These are phyloP conservation scores for Nephila pilipes DNA, from an alignment of 1,140 invertebrate genomes.

Conservation along the genomic window DNA sequence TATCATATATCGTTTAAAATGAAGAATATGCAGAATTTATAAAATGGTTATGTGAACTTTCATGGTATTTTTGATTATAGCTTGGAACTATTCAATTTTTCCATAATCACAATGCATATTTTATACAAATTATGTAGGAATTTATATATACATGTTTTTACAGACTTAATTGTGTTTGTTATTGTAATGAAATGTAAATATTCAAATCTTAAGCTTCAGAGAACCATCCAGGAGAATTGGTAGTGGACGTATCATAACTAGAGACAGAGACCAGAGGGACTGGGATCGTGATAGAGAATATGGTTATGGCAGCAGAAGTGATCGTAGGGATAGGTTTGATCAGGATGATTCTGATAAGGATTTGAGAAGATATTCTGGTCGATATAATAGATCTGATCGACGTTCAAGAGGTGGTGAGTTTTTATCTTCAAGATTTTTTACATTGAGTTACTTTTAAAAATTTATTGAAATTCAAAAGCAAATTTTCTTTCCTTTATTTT, in stretches of 20 bases:
- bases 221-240: constrained; percentile 85
- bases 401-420: constrained; percentile 51
- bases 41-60: too few relatives aligned
- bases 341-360: constrained; percentile 79
- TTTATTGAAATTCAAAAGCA: too few relatives aligned
- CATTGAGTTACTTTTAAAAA: too few relatives aligned
- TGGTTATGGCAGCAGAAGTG: constrained; percentile 72
- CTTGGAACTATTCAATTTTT: too few relatives aligned
- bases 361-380: constrained; percentile 71
- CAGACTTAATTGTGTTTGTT: too few relatives aligned
- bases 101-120: too few relatives aligned
- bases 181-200: neutral
- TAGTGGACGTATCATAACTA: constrained; percentile 88
- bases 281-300: constrained; percentile 79
- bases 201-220: constrained; percentile 77
- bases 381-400: constrained; percentile 61
- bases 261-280: constrained; percentile 83
- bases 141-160: too few relatives aligned
- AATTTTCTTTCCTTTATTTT: too few relatives aligned
- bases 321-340: constrained; percentile 78
- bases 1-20: too few relatives aligned
- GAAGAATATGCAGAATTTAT: too few relatives aligned
- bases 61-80: too few relatives aligned
- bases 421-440: neutral
- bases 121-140: too few relatives aligned